Conservation (phyloP, 2,113 vertebrate genomes). For the Agelaius phoeniceus region DNA sequence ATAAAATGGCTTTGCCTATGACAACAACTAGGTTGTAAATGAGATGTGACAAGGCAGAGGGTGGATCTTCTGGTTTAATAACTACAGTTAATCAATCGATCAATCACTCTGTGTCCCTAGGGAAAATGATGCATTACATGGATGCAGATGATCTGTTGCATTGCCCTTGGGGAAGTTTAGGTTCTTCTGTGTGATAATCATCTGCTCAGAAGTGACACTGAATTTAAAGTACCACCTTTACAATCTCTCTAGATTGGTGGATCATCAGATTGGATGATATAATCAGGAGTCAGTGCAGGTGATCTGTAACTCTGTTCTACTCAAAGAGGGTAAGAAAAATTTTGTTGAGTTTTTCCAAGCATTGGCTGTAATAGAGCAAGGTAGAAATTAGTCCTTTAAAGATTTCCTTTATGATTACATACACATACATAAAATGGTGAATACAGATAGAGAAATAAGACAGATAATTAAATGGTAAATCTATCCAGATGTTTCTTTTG, state of each 20-base stretch:
- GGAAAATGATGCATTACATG: not conserved
- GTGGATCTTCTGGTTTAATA: conserved; percentile 27
- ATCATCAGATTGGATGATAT: not conserved
- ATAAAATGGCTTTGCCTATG: not conserved
- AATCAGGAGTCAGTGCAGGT: not conserved
- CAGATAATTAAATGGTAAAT: not conserved
- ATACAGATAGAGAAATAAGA: not conserved
- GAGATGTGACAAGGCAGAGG: conserved; percentile 20
- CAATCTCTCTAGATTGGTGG: not conserved
- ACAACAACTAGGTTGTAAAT: not conserved
- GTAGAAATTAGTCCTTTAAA: not conserved
- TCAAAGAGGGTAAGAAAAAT: not conserved
- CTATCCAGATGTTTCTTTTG: not conserved
- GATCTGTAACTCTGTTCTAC: not conserved
- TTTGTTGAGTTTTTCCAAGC: not conserved
- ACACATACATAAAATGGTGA: not conserved
- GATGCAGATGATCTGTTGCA: not conserved
- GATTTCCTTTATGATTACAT: not conserved
- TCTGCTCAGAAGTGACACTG: not conserved
- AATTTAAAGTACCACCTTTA: not conserved
- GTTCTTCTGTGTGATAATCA: not conserved
- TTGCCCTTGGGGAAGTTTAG: not conserved
- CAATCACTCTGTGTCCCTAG: not conserved
- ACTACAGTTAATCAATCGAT: conserved; percentile 16
- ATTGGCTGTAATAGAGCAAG: not conserved